Evolutionary conservation across 2,888 invertebrate species (phyloP), one percentile per base, ranked within the genome.

Genomic region (Agriopis marginaria): DNA sequence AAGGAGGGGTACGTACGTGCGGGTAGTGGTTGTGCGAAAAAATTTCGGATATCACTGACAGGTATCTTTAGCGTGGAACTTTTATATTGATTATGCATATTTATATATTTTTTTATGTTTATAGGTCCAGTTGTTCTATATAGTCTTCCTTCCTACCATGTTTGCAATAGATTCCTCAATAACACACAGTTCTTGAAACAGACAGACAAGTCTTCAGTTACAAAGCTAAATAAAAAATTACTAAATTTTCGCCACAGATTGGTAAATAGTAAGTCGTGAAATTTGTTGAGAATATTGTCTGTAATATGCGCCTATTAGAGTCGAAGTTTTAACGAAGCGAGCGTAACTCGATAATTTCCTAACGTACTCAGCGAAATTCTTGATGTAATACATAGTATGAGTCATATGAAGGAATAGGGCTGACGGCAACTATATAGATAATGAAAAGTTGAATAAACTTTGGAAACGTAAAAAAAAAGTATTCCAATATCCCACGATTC

Each of bases 321-420:
- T 51, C n/a, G 45, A 61, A 59, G 45, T 56, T 56, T 73, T 68
- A 73, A 77, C 72, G 75, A 73, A 77, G 67, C 65, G 39, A 63
- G 40, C 39, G 53, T 63, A 70, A 70, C 55, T 66, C 63, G 72
- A 75, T 80, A 81, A 80, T 78, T 73, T 61, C 67, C 67, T 73
- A 70, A 69, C 72, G 66, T 63, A 72, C 73, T 72, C 62, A 74
- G 74, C 77, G 70, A 75, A 75, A 71, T 76, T 66, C 71, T 73
- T 73, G 73, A 73, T 73, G 76, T 79, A 75, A 77, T n/a, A n/a
- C n/a, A n/a, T 74, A 72, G 23, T 32, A n/a, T 75, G 75, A 75
- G 68, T 73, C 75, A 75, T 45, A 53, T 40, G 6, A 14, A 8
- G 45, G 39, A 47, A 14, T 60, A 63, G 59, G 68, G 68, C 11